A percentile compares a stretch with the other conserved stretches of the same genome.
Evolutionary conservation across 2,113 vertebrate genomes (phyloP).

Genomic region (Cryptomyrus ogoouensis): DNA sequence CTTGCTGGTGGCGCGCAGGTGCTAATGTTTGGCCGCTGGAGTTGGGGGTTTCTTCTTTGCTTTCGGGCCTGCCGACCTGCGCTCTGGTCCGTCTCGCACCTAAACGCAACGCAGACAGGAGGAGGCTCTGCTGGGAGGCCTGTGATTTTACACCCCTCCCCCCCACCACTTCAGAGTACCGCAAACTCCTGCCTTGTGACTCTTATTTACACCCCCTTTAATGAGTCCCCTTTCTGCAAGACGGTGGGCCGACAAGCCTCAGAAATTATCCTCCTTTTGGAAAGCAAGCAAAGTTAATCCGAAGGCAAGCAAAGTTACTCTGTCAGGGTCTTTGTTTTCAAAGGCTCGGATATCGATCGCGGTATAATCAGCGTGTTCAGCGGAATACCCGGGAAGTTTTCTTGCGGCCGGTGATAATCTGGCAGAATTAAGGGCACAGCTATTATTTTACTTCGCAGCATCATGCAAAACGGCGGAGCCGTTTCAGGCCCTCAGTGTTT

Average conservation of each 20-base stretch:
- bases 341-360: neutral
- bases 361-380: neutral
- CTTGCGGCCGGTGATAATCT: neutral
- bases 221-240: neutral
- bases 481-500: neutral
- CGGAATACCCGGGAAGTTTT: neutral
- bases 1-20: neutral
- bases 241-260: neutral
- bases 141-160: neutral
- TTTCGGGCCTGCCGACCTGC: neutral
- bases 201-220: neutral
- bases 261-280: neutral
- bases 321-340: neutral
- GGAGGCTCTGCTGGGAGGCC: neutral
- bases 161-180: neutral
- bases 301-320: too few relatives aligned
- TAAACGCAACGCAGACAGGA: neutral
- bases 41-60: neutral
- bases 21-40: neutral
- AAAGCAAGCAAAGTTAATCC: neutral
- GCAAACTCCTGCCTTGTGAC: neutral
- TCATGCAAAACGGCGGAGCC: neutral
- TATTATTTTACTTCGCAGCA: neutral
- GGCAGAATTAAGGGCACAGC: neutral
- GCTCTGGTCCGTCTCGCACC: neutral